Evolutionary conservation across 2,888 invertebrate genomes (phyloP), one percentile per base, ranked within the genome.

Genomic region (Lamproptera curius): DNA sequence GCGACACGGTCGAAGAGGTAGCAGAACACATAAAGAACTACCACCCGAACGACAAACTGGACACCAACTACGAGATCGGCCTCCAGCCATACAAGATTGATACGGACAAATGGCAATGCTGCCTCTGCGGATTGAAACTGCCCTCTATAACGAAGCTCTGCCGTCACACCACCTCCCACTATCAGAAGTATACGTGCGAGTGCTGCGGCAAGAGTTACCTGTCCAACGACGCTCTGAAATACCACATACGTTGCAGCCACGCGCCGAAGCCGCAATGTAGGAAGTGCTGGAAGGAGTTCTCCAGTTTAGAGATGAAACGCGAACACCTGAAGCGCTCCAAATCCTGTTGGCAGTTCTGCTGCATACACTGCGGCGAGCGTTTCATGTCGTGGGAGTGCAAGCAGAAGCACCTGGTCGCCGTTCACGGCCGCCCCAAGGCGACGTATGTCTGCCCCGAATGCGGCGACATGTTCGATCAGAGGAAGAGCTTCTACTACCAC

Each of bases 301-400:
- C 74, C 0, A 69, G 70, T 0, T 1, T 53, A 1, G 72, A 76
- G 16, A 57, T 67, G 36, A 83, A 72, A 53, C 73, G 55, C 16
- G 65, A 68, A 5, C 86, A 86, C 43, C 41, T 73, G 1, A 73
- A 61, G 42, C 36, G 33, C 1, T 75, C 83, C 0, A 72, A 72
- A 40, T 50, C 59, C 1, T 86, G 86, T 53, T 77, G 76, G 70
- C 56, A 71, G 0, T 83, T 76, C 41, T 69, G 67, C 9, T 86
- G 86, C 37, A 48, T 70, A 0, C 53, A 65, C 9, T 86, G 86
- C 46, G 72, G 74, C 0, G 81, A 83, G 2, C 65, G 82, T 41
- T 86, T 86, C 50, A 58, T 68, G 28, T 81, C 82, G 1, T 84
- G 78, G 78, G 83, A 84, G 35, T 53, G 47, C 0, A 84, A 84